Evolutionary conservation across 92 coral and sea anemone species (phyloP), one percentile per base, ranked within the genome.

Genomic region (Ricordea florida): DNA sequence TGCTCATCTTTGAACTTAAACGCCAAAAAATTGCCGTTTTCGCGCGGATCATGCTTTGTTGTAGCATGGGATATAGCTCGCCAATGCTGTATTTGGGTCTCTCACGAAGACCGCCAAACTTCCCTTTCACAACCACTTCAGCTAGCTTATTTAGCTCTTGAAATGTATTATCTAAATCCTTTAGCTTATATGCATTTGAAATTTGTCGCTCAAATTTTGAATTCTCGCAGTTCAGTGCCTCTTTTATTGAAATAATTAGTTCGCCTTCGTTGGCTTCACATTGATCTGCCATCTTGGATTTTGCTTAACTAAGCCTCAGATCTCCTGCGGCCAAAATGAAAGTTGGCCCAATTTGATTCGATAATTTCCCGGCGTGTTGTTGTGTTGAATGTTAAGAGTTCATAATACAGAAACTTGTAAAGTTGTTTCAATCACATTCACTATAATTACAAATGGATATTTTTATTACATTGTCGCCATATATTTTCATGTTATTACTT

Each of bases 101-200:
- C 22, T 74, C 71, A 41, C 57, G 60, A 59, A 74, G 71, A n/a
- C 70, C 9, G 44, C 81, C 81, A 41, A 57, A 60, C 40, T 74
- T 57, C 24, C 41, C 80, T 46, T 74, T 58, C 17, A 26, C 81
- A 13, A 42, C 44, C 26, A 1, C 32, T 33, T 60, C 72, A 36
- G 65, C 80, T 9, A 73, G 24, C 57, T 36, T 27, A 41, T 57
- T 43, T 10, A 72, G 68, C 56, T 37, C 56, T 11, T 25, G 16
- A 20, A 57, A 72, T 35, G 80, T 42, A 4, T 14, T 10, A 24
- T 17, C 25, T 16, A 74, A 43, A 33, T 59, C 81, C 43, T 43
- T 60, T 48, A 74, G 47, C 11, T 45, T 43, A 42, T 60, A 43
- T 43, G 69, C 57, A 30, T 60, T 74, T 26, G 81, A 74, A 42